Conservation (phyloP, 2,888 invertebrate species). For the Phymatocera aterrima region DNA sequence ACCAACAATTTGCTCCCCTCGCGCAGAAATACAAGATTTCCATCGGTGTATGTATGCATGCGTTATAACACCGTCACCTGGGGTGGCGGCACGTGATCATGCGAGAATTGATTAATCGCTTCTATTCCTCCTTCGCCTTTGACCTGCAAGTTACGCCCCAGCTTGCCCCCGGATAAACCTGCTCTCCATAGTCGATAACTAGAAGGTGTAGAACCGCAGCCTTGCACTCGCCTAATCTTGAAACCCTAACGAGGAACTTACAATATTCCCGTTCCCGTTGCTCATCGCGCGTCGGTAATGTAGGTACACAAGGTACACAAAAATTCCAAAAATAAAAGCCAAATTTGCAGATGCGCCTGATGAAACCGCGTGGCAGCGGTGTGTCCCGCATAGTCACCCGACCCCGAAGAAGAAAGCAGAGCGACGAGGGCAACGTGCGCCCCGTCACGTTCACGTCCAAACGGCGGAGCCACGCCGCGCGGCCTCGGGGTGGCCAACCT, state of each 20-base stretch:
- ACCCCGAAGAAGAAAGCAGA: conserved; percentile 38
- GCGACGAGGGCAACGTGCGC: conserved; percentile 39
- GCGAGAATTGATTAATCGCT: conserved; percentile 26
- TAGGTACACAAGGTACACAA: too few species aligned
- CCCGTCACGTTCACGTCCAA: neutral
- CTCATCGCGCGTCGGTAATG: neutral
- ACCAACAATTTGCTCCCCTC: too few species aligned
- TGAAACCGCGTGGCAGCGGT: neutral
- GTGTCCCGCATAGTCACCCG: conserved; percentile 12
- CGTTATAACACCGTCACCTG: conserved; percentile 33
- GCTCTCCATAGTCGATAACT: neutral
- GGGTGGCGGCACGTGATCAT: conserved; percentile 34
- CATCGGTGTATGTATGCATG: too few species aligned
- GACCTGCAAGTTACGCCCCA: neutral
- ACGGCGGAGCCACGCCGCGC: neutral
- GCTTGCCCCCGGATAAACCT: conserved; percentile 2
- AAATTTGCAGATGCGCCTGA: neutral
- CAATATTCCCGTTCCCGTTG: neutral
- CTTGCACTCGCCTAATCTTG: conserved; percentile 7
- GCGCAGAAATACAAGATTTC: too few species aligned
- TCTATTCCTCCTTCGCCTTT: neutral
- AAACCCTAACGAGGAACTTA: neutral
- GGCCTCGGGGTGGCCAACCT: conserved; percentile 47
- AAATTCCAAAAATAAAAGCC: neutral
- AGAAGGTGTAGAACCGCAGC: neutral